Percentiles rank a stretch among this genome's conserved stretches.
Conservation (phyloP, 2,113 vertebrate species). For the Aegotheles bennettii region DNA sequence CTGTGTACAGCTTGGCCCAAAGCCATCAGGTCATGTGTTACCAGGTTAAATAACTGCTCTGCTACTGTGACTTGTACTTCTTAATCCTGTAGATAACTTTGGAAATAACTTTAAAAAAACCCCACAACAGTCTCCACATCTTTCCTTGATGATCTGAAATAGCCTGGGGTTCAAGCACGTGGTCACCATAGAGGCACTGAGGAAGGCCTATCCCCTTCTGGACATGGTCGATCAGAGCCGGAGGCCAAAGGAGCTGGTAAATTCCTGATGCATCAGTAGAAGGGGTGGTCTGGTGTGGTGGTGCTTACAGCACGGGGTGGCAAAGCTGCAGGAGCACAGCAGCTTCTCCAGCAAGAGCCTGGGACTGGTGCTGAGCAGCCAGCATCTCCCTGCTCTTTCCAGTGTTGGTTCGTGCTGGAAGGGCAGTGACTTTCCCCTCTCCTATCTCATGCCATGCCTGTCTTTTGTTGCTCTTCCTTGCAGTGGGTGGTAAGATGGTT, state of each 20-base stretch:
- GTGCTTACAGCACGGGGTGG: not conserved
- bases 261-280: not conserved
- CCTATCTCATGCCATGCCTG: not conserved
- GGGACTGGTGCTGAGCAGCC: not conserved
- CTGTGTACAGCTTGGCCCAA: not conserved
- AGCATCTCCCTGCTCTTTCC: not conserved
- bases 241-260: conserved; percentile 85
- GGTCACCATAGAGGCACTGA: conserved; percentile 86
- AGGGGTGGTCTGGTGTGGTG: not conserved
- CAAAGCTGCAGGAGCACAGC: not conserved
- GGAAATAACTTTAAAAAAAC: not conserved
- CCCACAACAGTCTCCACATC: not conserved
- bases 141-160: conserved; percentile 62
- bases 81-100: not conserved
- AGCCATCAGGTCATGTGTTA: not conserved
- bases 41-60: not conserved
- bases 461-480: not conserved
- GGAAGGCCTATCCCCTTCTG: conserved; percentile 85
- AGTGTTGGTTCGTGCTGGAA: not conserved
- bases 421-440: not conserved
- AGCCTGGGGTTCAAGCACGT: conserved; percentile 90
- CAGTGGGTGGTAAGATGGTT: not conserved
- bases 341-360: not conserved
- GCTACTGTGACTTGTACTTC: not conserved
- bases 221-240: conserved; percentile 91